Base-by-base conservation (phyloP, 2,797 vertebrate genomes). In the Psittacula echo region DNA sequence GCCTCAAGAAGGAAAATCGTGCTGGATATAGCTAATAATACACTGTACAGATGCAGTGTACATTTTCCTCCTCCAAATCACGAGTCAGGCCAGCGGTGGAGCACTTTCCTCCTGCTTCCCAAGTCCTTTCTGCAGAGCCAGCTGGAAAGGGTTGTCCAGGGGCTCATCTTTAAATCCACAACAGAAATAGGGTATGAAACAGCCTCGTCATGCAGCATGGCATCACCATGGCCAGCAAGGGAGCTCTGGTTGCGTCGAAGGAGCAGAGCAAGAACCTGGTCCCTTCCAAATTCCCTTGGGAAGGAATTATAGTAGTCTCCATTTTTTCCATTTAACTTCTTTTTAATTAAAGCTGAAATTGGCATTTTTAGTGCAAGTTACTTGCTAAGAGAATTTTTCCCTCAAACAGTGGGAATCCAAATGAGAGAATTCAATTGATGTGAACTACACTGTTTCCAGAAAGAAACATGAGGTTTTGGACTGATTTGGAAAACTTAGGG, bases 1-100 rank as follows among this genome's bases (percentile, higher is more conserved):
- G 89, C n/a, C 62, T 68, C 50, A 65, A 79, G 85, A 73, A 89
- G 72, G 66, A 94, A 84, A 91, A n/a, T 47, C n/a, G 19, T 75
- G 34, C 73, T 85, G 12, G 39, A 24, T 41, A 26, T 7, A 92
- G 53, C 54, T 81, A 72, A 72, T 78, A 83, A 65, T 23, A 8
- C 2, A 50, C 68, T 22, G 5, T 8, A 32, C 65, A 87, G 66
- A 85, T 41, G 24, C 21, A 50, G 37, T 0, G 34, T 5, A 4
- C 14, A 6, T 30, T 83, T 77, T 85, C 75, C 73, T 47, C 20
- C 29, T 64, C 66, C 82, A 86, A 84, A 45, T 23, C 21, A 1
- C 29, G 29, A 20, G 1, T 19, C 1, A 0, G 23, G 54, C 26
- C 79, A 83, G 53, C 7, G 1, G 9, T n/a, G 37, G 14, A 27